phyloP scores from a whole-genome alignment of 2,797 vertebrate species.

The Gymnoscopelus microlampas region DNA sequence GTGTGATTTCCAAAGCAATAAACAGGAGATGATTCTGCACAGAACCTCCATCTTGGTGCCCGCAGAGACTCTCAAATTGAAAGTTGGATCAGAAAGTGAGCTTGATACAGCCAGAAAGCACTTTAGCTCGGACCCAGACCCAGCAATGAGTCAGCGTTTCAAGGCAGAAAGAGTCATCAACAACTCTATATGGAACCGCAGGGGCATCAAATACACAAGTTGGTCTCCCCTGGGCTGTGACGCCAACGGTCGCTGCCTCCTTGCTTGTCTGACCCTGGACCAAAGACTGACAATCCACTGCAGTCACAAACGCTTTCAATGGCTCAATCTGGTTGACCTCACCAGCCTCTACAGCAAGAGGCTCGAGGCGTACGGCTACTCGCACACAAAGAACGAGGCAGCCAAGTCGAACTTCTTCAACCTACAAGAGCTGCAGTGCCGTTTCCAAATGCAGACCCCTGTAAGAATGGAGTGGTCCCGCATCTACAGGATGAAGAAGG shows the following conservation, averaged over 20 bases:
- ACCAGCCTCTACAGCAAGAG: constrained; percentile 87
- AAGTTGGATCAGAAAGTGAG: constrained; percentile 90
- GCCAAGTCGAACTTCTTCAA: constrained; percentile 73
- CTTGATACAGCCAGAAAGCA: constrained; percentile 81
- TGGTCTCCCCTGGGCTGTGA: constrained; percentile 95
- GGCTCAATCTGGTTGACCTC: constrained; percentile 87
- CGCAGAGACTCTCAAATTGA: constrained; percentile 25
- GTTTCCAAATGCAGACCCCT: constrained; percentile 92
- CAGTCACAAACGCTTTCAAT: constrained; percentile 87
- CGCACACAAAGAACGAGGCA: constrained; percentile 67
- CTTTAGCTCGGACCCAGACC: constrained; percentile 84
- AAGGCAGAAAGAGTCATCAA: constrained; percentile 89
- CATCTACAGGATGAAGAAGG: constrained; percentile 90
- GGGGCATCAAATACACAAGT: constrained; percentile 90
- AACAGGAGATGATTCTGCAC: constrained; percentile 88
- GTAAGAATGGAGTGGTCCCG: constrained; percentile 96
- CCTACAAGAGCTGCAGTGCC: constrained; percentile 86
- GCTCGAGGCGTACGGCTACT: constrained; percentile 84
- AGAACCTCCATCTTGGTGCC: constrained; percentile 88
- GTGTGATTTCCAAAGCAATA: constrained; percentile 85
- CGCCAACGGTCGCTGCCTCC: constrained; percentile 86
- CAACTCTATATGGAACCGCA: constrained; percentile 80
- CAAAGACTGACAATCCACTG: constrained; percentile 88
- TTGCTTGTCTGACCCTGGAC: constrained; percentile 91
- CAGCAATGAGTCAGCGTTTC: constrained; percentile 84